Evolutionary conservation across 2,797 vertebrate species (phyloP).

Genomic region (Falco concolor): DNA sequence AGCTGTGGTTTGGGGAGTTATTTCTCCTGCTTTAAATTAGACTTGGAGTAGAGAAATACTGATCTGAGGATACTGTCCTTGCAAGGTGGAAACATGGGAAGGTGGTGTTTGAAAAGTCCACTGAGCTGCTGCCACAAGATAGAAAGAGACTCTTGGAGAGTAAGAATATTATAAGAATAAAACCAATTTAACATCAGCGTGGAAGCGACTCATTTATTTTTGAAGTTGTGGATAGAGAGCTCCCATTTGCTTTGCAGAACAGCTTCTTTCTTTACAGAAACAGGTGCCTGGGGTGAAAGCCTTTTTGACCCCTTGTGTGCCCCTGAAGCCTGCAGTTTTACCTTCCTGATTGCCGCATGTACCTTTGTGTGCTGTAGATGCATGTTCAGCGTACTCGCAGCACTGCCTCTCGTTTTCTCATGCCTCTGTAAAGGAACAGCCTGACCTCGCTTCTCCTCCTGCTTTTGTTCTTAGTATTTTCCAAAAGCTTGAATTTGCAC

Average conservation of each 20-base stretch:
- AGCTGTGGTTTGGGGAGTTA: neutral
- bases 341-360: neutral
- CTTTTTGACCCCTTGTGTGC: neutral
- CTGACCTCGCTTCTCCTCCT: neutral
- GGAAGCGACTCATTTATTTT: neutral
- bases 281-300: neutral
- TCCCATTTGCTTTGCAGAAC: neutral
- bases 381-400: neutral
- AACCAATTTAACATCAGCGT: neutral
- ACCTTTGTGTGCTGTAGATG: neutral
- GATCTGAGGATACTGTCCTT: neutral
- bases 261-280: neutral
- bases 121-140: neutral
- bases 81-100: neutral
- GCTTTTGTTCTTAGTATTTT: neutral
- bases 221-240: neutral
- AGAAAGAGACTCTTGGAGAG: neutral
- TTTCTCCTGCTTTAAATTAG: neutral
- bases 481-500: neutral
- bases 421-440: neutral
- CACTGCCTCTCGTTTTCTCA: neutral
- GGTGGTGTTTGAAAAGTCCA: neutral
- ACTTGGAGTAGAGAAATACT: neutral
- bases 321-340: neutral
- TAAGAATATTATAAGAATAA: neutral